Evolutionary conservation across 2,113 vertebrate genomes (phyloP).

Genomic region (Oxyruncus cristatus): DNA sequence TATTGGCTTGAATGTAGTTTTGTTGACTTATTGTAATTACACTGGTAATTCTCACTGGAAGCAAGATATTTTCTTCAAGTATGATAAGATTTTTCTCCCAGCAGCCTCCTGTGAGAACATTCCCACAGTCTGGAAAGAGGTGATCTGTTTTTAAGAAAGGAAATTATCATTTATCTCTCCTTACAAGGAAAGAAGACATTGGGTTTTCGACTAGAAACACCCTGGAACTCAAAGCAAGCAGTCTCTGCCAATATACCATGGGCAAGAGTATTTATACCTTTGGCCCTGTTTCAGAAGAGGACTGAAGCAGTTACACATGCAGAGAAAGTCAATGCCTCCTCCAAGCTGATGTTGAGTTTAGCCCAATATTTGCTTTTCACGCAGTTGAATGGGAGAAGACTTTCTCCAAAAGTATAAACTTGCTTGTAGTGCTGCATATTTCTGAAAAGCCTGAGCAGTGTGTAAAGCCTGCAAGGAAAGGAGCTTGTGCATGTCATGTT

Average conservation of each 20-base stretch:
- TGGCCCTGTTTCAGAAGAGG: neutral
- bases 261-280: neutral
- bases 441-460: neutral
- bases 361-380: neutral
- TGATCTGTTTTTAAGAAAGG: neutral
- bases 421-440: neutral
- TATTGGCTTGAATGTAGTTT: neutral
- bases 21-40: conserved; percentile 3
- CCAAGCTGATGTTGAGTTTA: neutral
- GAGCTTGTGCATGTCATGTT: neutral
- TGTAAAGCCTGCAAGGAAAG: neutral
- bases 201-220: neutral
- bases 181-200: neutral
- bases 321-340: neutral
- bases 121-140: neutral
- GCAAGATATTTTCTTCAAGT: neutral
- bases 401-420: neutral
- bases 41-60: neutral
- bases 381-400: neutral
- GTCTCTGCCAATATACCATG: neutral
- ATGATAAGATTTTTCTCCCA: neutral
- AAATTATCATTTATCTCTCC: neutral
- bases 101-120: neutral
- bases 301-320: neutral
- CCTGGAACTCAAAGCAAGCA: neutral